Percentiles rank a stretch among this genome's conserved stretches.
Conservation (phyloP, 1,140 invertebrate genomes). For the Babylonia areolata region DNA sequence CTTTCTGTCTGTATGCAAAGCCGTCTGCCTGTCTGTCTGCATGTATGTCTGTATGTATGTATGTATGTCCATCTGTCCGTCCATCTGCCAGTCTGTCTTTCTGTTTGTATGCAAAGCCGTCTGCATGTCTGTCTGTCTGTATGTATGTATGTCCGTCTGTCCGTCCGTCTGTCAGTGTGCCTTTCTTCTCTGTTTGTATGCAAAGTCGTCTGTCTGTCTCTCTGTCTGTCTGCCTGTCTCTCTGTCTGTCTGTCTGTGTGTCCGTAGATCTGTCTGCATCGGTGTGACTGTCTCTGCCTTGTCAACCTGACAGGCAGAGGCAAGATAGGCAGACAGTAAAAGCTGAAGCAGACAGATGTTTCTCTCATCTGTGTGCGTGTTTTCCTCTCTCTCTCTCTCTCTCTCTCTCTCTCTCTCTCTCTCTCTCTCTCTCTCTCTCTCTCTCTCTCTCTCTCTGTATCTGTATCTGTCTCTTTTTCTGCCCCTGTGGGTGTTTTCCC, state of each 20-base stretch:
- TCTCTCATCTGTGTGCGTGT: no score
- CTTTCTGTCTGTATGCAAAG: no score
- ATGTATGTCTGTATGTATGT: neutral
- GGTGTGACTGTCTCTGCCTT: no score
- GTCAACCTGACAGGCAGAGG: no score
- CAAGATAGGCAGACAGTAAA: no score
- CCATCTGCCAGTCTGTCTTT: slow-evolving; percentile 1
- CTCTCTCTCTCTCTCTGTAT: slow-evolving; percentile 6
- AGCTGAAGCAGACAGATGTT: no score
- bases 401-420: slow-evolving; percentile 12
- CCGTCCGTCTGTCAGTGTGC: no score
- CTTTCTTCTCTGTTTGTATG: neutral
- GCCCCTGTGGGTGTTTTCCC: neutral
- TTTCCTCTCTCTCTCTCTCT: no score
- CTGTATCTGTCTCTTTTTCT: neutral
- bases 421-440: slow-evolving; percentile 13
- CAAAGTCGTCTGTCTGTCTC: neutral
- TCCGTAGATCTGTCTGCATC: neutral
- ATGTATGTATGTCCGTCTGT: neutral
- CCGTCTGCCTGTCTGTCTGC: no score
- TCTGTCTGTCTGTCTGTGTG: neutral
- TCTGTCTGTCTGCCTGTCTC: no score
- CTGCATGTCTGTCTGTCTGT: neutral
- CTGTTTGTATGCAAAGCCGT: neutral
- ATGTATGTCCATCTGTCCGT: neutral